Conservation (phyloP, 2,888 invertebrate species). For the Branchellion lobata region DNA sequence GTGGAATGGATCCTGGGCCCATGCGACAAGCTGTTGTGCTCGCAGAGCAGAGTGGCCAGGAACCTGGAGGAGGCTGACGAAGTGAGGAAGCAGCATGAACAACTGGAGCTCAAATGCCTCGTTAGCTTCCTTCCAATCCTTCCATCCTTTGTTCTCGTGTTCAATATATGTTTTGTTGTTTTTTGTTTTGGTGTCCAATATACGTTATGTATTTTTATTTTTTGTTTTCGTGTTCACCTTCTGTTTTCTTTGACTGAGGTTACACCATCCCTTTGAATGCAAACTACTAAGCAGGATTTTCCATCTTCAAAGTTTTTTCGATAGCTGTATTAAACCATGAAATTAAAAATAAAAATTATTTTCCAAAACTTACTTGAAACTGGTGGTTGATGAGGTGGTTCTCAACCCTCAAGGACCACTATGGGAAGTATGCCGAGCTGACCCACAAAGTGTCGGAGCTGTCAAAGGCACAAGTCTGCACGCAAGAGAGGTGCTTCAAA, state of each 20-base stretch:
- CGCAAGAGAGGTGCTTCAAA: not conserved
- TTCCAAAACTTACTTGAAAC: too few species aligned
- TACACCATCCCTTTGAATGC: too few species aligned
- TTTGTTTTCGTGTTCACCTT: not conserved
- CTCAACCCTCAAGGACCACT: conserved; percentile 72
- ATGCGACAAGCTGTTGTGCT: conserved; percentile 74
- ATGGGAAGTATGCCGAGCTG: conserved; percentile 76
- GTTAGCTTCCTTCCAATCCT: conserved; percentile 62
- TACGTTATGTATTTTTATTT: not conserved
- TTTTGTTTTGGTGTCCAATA: not conserved
- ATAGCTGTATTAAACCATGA: too few species aligned
- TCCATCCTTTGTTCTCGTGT: not conserved
- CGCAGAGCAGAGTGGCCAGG: conserved; percentile 72
- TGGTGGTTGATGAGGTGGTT: too few species aligned
- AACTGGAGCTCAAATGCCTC: conserved; percentile 74
- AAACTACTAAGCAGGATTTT: too few species aligned
- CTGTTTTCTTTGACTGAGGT: not conserved
- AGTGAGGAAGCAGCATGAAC: conserved; percentile 73
- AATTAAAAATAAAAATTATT: too few species aligned
- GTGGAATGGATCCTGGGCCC: conserved; percentile 77
- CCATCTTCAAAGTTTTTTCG: too few species aligned
- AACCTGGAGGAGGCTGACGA: conserved; percentile 72
- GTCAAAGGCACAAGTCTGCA: conserved; percentile 50
- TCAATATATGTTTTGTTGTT: not conserved
- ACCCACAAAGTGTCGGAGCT: conserved; percentile 72